Evolutionary conservation across 53 echinoderm and acorn worm species (phyloP), one percentile per base, ranked within the genome.

Genomic region (Crossaster papposus): DNA sequence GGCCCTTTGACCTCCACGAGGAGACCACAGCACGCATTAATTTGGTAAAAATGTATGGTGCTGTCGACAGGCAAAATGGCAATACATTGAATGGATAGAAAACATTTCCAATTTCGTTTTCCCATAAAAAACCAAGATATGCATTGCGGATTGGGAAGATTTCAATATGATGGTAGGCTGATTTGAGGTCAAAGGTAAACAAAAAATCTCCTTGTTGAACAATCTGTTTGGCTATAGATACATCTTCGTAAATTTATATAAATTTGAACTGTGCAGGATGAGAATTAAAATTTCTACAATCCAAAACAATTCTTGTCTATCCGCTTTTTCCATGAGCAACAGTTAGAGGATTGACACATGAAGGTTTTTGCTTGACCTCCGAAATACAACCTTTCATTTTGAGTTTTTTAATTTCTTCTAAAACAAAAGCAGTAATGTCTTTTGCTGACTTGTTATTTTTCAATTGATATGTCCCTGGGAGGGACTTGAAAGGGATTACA

Each of bases 141-240:
- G 71, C 82, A 1, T 33, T 72, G 76, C 89, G 92, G 14, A 72
- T 81, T 6, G 62, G 0, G 77, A 83, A 89, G 20, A 82, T 89
- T 20, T 89, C 78, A 62, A 89, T 64, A 75, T 92, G 90, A 74
- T 84, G 83, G 62, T 92, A 92, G 0, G 64, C 89, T 2, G 89
- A 82, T 65, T 92, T 92, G 13, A 92, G 58, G 36, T 92, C 89
- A 64, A 92, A 92, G 0, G 89, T 29, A 36, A 81, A 73, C n/a
- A 92, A 24, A 64, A 70, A 92, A 55, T 92, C 89, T 13, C 89
- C 79, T 31, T 79, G 82, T 22, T 71, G 68, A 35, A 93, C 90
- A 37, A 72, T 90, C 33, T 75, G 51, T 26, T 77, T n/a, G 12
- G 86, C 72, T 58, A 20, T 11, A 8, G 58, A 68, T 65, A 44